These are phyloP conservation scores for Chondrosia reniformis DNA, from an alignment of 37 sponge, comb jelly and placozoan species.

Conservation along the genomic window DNA sequence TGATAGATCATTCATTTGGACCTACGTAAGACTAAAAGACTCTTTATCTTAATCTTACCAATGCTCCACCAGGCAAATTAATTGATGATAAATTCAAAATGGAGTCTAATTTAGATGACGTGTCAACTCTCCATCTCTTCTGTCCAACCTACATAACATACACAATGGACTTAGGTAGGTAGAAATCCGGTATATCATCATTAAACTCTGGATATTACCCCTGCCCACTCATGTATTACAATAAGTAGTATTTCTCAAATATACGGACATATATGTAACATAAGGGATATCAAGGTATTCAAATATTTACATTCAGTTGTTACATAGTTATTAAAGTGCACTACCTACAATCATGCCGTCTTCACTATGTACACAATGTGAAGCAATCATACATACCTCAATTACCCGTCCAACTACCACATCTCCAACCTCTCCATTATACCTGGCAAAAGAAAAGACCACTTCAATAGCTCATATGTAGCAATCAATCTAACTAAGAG, in stretches of 20 bases:
- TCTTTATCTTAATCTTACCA: too few species aligned
- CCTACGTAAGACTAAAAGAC: too few species aligned
- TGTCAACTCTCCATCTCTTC: constrained; percentile 96
- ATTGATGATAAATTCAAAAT: constrained; percentile 89
- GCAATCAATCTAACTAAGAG: too few species aligned
- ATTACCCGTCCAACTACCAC: constrained; percentile 92
- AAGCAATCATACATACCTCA: constrained; percentile 73
- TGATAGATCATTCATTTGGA: too few species aligned
- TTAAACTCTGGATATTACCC: too few species aligned
- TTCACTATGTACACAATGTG: not conserved
- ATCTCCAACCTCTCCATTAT: constrained; percentile 95
- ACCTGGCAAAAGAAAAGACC: constrained; percentile 43
- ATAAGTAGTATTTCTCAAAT: too few species aligned
- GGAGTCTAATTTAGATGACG: constrained; percentile 80
- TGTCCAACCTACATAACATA: constrained; percentile 66
- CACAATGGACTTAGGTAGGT: not conserved
- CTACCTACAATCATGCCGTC: not conserved
- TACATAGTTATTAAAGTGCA: not conserved
- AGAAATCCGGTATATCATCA: not conserved
- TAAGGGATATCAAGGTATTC: not conserved
- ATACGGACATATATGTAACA: not conserved
- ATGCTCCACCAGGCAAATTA: constrained; percentile 91
- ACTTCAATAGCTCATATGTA: not conserved
- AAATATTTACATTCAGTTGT: not conserved
- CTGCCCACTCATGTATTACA: too few species aligned